Evolutionary conservation across 2,888 invertebrate genomes (phyloP).

Genomic region (Adelognathus sp.): DNA sequence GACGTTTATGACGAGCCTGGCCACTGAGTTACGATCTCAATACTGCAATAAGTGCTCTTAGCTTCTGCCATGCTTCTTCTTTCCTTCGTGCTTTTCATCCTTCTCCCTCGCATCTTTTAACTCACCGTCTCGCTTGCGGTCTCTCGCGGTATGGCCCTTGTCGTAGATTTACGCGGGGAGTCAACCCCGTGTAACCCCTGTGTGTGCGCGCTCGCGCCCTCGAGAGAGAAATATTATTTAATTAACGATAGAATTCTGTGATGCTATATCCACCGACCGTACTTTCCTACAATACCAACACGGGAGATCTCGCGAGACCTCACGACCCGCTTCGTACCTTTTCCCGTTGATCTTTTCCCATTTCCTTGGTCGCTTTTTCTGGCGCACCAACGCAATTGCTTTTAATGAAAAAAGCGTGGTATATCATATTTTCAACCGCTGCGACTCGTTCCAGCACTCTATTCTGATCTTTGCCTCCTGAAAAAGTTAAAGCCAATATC

Average conservation of each 20-base stretch:
- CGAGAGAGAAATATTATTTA: slow-evolving; percentile 79
- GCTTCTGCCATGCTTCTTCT: slow-evolving; percentile 71
- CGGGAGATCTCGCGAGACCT: slow-evolving; percentile 16
- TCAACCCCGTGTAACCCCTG: slow-evolving; percentile 3
- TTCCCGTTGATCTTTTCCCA: not conserved
- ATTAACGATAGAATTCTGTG: slow-evolving; percentile 71
- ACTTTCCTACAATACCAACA: slow-evolving; percentile 10
- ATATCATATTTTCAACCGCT: slow-evolving; percentile 41
- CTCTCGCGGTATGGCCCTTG: slow-evolving; percentile 43
- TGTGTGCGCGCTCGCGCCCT: slow-evolving; percentile 48
- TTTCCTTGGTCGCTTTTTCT: not conserved
- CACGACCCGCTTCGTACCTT: not conserved
- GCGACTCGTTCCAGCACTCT: slow-evolving; percentile 1
- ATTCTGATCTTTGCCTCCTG: slow-evolving; percentile 4
- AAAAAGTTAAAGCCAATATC: too few species aligned
- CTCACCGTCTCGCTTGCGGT: not conserved
- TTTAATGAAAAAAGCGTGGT: slow-evolving; percentile 55
- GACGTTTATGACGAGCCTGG: slow-evolving; percentile 77
- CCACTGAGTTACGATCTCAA: slow-evolving; percentile 79
- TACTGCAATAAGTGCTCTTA: slow-evolving; percentile 79
- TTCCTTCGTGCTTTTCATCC: slow-evolving; percentile 16
- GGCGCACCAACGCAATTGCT: slow-evolving; percentile 17
- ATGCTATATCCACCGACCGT: not conserved
- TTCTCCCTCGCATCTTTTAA: not conserved
- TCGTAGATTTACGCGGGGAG: slow-evolving; percentile 53